Evolutionary conservation across 2,888 invertebrate species (phyloP), one percentile per base, ranked within the genome.

Genomic region (Eulithis prunata): DNA sequence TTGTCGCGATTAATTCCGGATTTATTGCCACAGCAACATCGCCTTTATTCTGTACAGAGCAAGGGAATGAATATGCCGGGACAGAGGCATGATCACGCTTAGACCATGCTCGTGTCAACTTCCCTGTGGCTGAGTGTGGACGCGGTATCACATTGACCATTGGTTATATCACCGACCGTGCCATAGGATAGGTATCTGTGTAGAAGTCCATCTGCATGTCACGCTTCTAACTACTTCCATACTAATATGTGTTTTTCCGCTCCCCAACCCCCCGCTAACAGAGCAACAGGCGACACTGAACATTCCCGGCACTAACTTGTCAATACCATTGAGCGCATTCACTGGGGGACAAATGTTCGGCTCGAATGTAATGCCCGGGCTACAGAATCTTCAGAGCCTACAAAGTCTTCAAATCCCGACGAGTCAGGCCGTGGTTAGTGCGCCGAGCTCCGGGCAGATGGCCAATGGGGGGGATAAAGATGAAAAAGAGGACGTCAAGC

Each of bases 241-340:
- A 92, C 92, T 92, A 92, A 92, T 91, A 79, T 83, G 77, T 88
- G 85, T 88, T 87, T 86, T 86, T 83, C 84, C 84, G 79, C 78
- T 70, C 78, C 76, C 75, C 70, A 55, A 74, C 70, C 60, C 64
- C 73, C 77, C 79, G 80, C 84, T 85, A 84, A 86, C 91, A 92
- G 93, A 93, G 78, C 93, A 92, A 78, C 91, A 90, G 83, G 91
- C 95, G 72, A 90, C 94, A 70, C 87, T 95, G 76, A 94, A 94
- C 60, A 94, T 95, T 76, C 95, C 95, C 64, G 95, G 95, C 81
- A 95, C 95, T 78, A 95, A 95, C 87, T 90, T 95, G 75, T 90
- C 94, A 80, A 94, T 95, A 75, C 95, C 95, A 61, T 77, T 93
- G 79, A 89, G 88, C 82, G 91, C 92, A 73, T 80, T 93, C 80